Evolutionary conservation across 1,140 invertebrate genomes (phyloP).

Genomic region (Drosophila nikananu): DNA sequence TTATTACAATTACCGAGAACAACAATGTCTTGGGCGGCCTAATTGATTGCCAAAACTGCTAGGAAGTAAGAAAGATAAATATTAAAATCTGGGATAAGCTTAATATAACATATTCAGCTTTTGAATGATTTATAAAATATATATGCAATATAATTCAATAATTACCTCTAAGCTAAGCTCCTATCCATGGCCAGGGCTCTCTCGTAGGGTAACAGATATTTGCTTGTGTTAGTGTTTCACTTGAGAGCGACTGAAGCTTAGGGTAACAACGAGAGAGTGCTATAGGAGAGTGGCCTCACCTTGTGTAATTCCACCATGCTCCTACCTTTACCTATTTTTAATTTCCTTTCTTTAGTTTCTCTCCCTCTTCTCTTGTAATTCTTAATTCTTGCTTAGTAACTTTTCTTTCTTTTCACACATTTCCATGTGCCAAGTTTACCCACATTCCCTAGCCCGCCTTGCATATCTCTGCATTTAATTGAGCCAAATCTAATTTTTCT

Average conservation of each 20-base stretch:
- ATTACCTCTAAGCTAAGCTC: too few relatives aligned
- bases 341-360: background rate
- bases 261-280: too few relatives aligned
- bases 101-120: background rate
- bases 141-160: background rate
- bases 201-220: too few relatives aligned
- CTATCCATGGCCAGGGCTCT: too few relatives aligned
- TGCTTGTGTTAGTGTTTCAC: too few relatives aligned
- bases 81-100: background rate
- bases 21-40: background rate
- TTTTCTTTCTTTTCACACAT: background rate
- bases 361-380: background rate
- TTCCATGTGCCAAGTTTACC: background rate
- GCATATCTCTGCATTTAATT: slow-evolving; percentile 34
- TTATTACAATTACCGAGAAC: slow-evolving; percentile 27
- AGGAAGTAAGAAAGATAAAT: background rate
- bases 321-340: background rate
- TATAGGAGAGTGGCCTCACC: too few relatives aligned
- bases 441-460: slow-evolving; percentile 1
- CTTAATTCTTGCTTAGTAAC: too few relatives aligned
- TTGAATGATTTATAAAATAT: background rate
- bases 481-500: slow-evolving; percentile 16
- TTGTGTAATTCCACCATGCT: too few relatives aligned
- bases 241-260: too few relatives aligned
- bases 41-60: background rate